A percentile compares a stretch with the other conserved stretches of the same genome.
Conservation (phyloP, 2,797 vertebrate species). For the Numenius phaeopus region DNA sequence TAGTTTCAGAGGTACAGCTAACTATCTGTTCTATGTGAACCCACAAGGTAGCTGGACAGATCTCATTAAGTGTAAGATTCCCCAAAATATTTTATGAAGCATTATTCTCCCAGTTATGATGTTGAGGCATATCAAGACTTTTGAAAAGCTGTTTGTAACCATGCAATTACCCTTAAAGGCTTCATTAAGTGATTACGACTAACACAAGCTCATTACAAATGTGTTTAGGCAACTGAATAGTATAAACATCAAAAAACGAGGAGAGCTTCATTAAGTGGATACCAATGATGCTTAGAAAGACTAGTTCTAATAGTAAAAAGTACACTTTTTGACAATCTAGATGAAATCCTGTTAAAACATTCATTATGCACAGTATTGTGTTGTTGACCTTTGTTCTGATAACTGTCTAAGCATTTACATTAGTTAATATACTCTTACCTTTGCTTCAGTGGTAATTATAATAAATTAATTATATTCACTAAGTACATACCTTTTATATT, state of each 20-base stretch:
- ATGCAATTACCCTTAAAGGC: neutral
- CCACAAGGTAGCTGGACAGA: neutral
- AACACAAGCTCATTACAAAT: neutral
- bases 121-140: neutral
- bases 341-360: neutral
- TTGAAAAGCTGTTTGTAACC: neutral
- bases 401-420: neutral
- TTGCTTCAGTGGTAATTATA: neutral
- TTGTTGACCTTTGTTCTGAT: neutral
- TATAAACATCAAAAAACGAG: neutral
- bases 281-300: neutral
- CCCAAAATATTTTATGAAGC: neutral
- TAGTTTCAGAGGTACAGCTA: neutral
- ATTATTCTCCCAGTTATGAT: neutral
- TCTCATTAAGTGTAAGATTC: neutral
- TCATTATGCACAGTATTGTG: neutral
- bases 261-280: neutral
- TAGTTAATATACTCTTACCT: neutral
- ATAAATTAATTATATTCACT: neutral
- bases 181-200: neutral
- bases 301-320: neutral
- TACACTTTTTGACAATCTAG: neutral
- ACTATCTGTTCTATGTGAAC: neutral
- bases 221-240: neutral
- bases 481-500: neutral